phyloP scores from a whole-genome alignment of 2,797 vertebrate species.

The Crax fasciolata region DNA sequence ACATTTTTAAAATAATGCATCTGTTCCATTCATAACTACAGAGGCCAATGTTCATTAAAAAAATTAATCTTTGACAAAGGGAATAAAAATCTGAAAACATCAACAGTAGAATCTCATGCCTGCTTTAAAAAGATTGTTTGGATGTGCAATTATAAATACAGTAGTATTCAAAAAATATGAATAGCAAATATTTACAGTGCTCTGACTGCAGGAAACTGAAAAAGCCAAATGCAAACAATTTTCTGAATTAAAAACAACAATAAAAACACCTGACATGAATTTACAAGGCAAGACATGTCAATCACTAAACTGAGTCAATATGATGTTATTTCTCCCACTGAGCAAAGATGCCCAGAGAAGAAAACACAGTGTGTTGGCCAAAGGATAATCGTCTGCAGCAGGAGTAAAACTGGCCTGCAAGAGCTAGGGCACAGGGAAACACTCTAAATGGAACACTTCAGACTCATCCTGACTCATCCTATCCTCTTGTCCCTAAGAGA shows the following conservation, averaged over 20 bases:
- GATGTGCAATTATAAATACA: not conserved
- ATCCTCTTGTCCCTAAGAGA: too few relatives aligned
- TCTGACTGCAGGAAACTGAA: not conserved
- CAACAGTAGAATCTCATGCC: not conserved
- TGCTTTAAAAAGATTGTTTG: not conserved
- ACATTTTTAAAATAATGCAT: not conserved
- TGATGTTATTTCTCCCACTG: not conserved
- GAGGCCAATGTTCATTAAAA: not conserved
- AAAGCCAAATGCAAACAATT: not conserved
- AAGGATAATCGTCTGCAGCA: not conserved
- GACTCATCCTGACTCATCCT: too few relatives aligned
- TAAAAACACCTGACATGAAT: not conserved
- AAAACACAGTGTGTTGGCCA: not conserved
- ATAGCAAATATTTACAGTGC: not conserved
- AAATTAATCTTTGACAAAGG: not conserved
- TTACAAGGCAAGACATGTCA: not conserved
- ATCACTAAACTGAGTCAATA: not conserved
- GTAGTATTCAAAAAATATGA: not conserved
- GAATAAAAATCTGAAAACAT: not conserved
- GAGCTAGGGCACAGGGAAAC: not conserved
- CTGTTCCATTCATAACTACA: not conserved
- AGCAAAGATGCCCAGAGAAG: not conserved
- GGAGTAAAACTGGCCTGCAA: not conserved
- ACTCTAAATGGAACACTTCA: not conserved
- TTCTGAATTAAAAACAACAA: not conserved